Evolutionary conservation across 1,140 invertebrate genomes (phyloP).

Genomic region (Zaprionus kolodkinae): DNA sequence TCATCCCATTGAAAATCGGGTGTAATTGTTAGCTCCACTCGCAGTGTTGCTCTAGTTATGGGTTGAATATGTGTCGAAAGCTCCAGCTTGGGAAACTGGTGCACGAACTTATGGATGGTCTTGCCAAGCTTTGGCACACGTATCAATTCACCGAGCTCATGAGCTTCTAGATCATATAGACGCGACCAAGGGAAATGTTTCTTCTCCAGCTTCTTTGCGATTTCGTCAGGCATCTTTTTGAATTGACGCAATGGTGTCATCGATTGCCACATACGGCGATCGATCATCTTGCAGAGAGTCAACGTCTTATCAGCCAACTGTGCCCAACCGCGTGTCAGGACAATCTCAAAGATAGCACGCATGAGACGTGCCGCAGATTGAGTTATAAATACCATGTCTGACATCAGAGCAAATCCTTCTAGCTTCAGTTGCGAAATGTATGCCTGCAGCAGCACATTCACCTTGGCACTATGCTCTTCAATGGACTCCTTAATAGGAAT

Average conservation of each 20-base stretch:
- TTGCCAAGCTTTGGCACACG: slow-evolving; percentile 98
- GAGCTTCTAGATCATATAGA: slow-evolving; percentile 97
- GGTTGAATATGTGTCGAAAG: slow-evolving; percentile 98
- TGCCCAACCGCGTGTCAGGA: slow-evolving; percentile 95
- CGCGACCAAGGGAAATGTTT: slow-evolving; percentile 98
- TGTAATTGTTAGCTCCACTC: slow-evolving; percentile 98
- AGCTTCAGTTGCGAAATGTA: slow-evolving; percentile 99
- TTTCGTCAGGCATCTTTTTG: slow-evolving; percentile 98
- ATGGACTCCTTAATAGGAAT: slow-evolving; percentile 99
- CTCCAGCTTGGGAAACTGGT: slow-evolving; percentile 98
- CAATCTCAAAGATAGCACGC: slow-evolving; percentile 99
- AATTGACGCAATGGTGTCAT: slow-evolving; percentile 99
- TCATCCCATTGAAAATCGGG: slow-evolving; percentile 99
- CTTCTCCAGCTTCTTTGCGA: slow-evolving; percentile 99
- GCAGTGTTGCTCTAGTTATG: slow-evolving; percentile 96
- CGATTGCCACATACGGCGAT: slow-evolving; percentile 99
- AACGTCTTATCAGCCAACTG: slow-evolving; percentile 98
- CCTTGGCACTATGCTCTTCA: slow-evolving; percentile 99
- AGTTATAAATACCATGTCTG: slow-evolving; percentile 99
- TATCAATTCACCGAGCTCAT: slow-evolving; percentile 98
- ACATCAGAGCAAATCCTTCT: slow-evolving; percentile 99
- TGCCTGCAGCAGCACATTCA: slow-evolving; percentile 96
- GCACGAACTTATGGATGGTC: slow-evolving; percentile 98
- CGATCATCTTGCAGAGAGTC: slow-evolving; percentile 99
- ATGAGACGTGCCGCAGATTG: slow-evolving; percentile 98